A percentile compares a stretch with the other conserved stretches of the same genome.
Conservation (phyloP, 2,797 vertebrate species). For the Naso thynnoides region DNA sequence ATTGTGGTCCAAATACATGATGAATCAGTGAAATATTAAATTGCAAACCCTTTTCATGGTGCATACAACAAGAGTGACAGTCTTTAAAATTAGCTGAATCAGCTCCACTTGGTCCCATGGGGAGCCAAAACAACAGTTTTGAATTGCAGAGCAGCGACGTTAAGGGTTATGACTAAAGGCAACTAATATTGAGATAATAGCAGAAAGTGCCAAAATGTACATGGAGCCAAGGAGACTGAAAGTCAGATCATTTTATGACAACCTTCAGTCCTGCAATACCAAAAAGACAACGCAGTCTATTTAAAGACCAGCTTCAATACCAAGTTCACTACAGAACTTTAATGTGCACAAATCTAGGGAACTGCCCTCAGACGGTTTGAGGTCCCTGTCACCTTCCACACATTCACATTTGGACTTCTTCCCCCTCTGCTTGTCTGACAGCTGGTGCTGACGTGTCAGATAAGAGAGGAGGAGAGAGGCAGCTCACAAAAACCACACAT, state of each 20-base stretch:
- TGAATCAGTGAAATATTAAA: constrained; percentile 48
- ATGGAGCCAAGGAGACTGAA: constrained; percentile 45
- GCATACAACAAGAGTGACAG: constrained; percentile 49
- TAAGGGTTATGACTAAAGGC: constrained; percentile 39
- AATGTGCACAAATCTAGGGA: constrained; percentile 69
- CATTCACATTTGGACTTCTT: constrained; percentile 73
- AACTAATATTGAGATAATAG: constrained; percentile 45
- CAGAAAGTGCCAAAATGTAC: constrained; percentile 69
- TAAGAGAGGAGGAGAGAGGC: constrained; percentile 55
- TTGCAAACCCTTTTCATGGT: constrained; percentile 44
- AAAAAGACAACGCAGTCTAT: constrained; percentile 49
- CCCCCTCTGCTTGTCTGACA: constrained; percentile 49
- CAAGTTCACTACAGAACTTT: constrained; percentile 49
- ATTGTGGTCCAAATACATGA: constrained; percentile 35
- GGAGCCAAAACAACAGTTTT: constrained; percentile 53
- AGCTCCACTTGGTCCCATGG: constrained; percentile 57
- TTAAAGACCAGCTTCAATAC: constrained; percentile 60
- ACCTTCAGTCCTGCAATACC: constrained; percentile 37
- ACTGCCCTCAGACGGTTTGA: constrained; percentile 56
- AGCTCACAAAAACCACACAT: constrained; percentile 54
- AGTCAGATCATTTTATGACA: constrained; percentile 49
- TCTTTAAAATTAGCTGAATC: constrained; percentile 53
- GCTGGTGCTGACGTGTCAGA: constrained; percentile 75
- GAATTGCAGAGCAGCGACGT: constrained; percentile 39
- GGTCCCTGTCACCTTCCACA: constrained; percentile 68